Base-by-base conservation (phyloP, 2,797 vertebrate species). In the Spheniscus humboldti region DNA sequence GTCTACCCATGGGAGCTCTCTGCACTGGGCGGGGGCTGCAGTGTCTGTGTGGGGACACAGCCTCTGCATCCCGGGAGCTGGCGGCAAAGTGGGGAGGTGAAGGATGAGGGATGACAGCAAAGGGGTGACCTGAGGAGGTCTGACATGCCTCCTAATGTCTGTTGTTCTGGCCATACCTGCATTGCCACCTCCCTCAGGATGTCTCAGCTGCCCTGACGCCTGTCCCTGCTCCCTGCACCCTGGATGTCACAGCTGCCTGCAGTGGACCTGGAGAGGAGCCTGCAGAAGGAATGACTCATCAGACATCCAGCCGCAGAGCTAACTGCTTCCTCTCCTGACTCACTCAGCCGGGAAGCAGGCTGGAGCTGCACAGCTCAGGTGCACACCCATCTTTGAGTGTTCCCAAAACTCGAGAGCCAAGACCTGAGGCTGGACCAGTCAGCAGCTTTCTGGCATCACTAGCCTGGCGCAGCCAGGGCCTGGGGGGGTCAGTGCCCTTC, bases 21-120 rank as follows among this genome's bases (percentile, higher is more conserved):
- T 0, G 1, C 18, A 25, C 13, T 33, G 27, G 57, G 45, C 57
- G 23, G 1, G 14, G 31, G 31, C 27, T 41, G 80, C 52, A 37
- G 52, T 11, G 52, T 3, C 87, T 5, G 22, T 4, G 41, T n/a
- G 20, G 30, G n/a, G 33, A 47, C 39, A 37, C 43, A 31, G 63
- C n/a, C 31, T 10, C 37, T 22, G 50, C 76, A 14, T 27, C 33
- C 75, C 0, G 0, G 33, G 41, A 89, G n/a, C 53, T 45, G 45
- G 1, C 11, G 3, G 62, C 53, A 48, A 56, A 52, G 24, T 1
- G 5, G 5, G 23, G 52, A 60, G 20, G 28, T 11, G 62, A 18
- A 31, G 48, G 53, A 7, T 12, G 39, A 81, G 62, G 45, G n/a
- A 5, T n/a, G n/a, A 22, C 66, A 72, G 69, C 39, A 52, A 56